Evolutionary conservation across 2,113 vertebrate species (phyloP), one percentile per base, ranked within the genome.

Genomic region (Cisticola juncidis): DNA sequence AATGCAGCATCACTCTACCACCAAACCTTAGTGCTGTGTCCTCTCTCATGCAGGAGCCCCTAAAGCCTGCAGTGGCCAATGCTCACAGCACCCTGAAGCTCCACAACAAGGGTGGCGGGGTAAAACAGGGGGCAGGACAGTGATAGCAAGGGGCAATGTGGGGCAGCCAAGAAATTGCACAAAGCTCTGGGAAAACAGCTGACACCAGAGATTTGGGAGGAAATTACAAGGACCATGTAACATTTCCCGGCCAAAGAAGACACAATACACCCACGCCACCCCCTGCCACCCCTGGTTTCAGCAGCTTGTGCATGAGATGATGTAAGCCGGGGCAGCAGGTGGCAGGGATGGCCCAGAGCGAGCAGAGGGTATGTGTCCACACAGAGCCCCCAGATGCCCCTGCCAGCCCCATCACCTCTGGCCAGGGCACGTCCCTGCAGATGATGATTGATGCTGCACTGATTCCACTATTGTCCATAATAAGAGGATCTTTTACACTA

Each of bases 31-130:
- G 1, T 7, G 11, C 29, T 54, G 35, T 42, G 23, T 15, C 11
- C 44, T 42, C n/a, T 26, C 35, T 64, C 44, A 51, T 4, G 23
- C 1, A 3, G 42, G 25, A 65, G 11, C 16, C 33, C 44, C 21
- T 1, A 4, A 42, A 77, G 40, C 8, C 45, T 1, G 0, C 2
- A 1, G 26, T 6, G 31, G 48, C 26, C 2, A 1, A 40, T 24
- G 19, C 42, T 73, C 54, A 53, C 36, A 72, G 31, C 33, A 56
- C 16, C 29, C 65, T 12, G 6, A 26, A 69, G 42, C 18, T 70
- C 3, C 0, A 70, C 0, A 0, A 16, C 76, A 70, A 76, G 58
- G 33, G 40, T 48, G 28, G n/a, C 0, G 1, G 9, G 7, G 14
- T n/a, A 1, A 51, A 81, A 56, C 14, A 45, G 42, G 15, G 61